A percentile compares a stretch with the other conserved stretches of the same genome.
These are phyloP conservation scores for Labeo rohita DNA, from an alignment of 2,113 vertebrate species.

Conservation along the genomic window DNA sequence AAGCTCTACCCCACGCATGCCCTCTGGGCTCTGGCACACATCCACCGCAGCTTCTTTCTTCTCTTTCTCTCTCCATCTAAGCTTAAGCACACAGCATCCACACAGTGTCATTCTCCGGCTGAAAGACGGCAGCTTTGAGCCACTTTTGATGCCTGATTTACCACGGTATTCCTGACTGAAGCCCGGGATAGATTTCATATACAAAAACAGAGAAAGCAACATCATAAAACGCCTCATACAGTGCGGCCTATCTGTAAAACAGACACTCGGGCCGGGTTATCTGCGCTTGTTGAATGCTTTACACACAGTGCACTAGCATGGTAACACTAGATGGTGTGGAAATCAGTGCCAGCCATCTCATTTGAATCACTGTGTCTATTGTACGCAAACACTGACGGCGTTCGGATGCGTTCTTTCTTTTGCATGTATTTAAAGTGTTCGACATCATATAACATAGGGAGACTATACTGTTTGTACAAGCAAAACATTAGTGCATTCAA, in stretches of 20 bases:
- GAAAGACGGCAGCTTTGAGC: constrained; percentile 54
- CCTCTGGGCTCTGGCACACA: constrained; percentile 52
- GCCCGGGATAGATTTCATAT: constrained; percentile 46
- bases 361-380: constrained; percentile 24
- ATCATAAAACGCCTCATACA: not conserved
- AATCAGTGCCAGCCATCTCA: constrained; percentile 39
- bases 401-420: constrained; percentile 1
- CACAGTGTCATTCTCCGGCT: constrained; percentile 63
- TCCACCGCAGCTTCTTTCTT: constrained; percentile 36
- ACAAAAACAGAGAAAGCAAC: constrained; percentile 45
- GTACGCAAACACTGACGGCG: constrained; percentile 1
- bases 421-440: constrained; percentile 25
- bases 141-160: constrained; percentile 66
- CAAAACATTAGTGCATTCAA: not conserved
- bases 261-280: not conserved
- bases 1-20: constrained; percentile 57
- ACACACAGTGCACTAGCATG: constrained; percentile 32
- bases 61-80: constrained; percentile 28
- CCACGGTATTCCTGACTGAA: constrained; percentile 67
- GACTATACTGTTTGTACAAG: not conserved
- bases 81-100: constrained; percentile 41
- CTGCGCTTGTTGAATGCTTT: not conserved
- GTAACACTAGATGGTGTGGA: constrained; percentile 21
- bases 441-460: not conserved
- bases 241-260: constrained; percentile 13